Base-by-base conservation (phyloP, 1,140 invertebrate species). In the Wiebesia pumilae region DNA sequence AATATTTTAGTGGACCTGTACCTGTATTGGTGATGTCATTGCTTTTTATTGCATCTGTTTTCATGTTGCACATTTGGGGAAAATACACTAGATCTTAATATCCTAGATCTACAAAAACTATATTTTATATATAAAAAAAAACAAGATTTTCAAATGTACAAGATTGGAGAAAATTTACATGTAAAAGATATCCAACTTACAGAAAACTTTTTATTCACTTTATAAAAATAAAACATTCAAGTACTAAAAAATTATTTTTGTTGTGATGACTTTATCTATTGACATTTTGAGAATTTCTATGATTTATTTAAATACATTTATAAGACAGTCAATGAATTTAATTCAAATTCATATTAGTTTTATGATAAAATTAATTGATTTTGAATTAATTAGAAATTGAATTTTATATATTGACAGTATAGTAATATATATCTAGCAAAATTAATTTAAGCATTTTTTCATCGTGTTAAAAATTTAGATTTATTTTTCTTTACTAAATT, bases 21-120 rank as follows among this genome's bases (percentile, higher is more conserved):
- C 99, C 99, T 91, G 99, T 99, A 27, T 95, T 99, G 90, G 99
- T 99, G 24, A 99, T 99, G 98, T 99, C 98, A 84, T 95, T 99
- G 27, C 95, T 99, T 12, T 99, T 99, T 94, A 99, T 99, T 92
- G 99, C 99, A 51, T 99, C 98, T 75, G 99, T 99, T 43, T 99
- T 99, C 93, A 99, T 99, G 97, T 95, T 99, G 88, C 99, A 99
- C 95, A 99, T 99, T 92, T 99, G 99, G 99, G 99, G 99, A 93
- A 99, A 99, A 96, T 99, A 99, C 94, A 99, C 98, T 75, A 95
- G 98, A 91, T 96, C 97, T 91, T 99, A 97, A 96, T 88, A 71
- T 65, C n/a, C 30, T 12, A 62, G 4, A 14, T 33, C 24, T n/a
- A 67, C 51, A 69, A 58, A 88, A 77, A 30, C 33, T 75, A 43